Conservation (phyloP, 2,888 invertebrate genomes). For the Eutolmus rufibarbis region DNA sequence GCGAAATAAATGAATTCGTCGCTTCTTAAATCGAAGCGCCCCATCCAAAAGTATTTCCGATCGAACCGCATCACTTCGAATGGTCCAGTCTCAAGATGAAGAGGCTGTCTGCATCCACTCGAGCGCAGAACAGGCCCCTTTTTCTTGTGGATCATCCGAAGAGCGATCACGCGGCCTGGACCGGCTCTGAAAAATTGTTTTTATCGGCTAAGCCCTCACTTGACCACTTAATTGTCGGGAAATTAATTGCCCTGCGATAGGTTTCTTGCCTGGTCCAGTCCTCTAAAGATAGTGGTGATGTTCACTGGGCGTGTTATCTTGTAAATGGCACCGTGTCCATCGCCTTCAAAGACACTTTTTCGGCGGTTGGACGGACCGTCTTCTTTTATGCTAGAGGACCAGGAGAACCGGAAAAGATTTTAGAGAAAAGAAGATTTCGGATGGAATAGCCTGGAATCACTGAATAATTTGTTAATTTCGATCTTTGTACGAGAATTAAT, state of each 20-base stretch:
- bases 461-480: conserved; percentile 31
- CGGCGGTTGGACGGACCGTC: not conserved
- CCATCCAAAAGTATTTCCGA: not conserved
- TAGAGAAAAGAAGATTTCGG: not conserved
- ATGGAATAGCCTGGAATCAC: not conserved
- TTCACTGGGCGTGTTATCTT: not conserved
- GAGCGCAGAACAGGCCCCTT: not conserved
- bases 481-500: not conserved
- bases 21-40: not conserved
- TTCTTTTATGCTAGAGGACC: not conserved
- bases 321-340: not conserved
- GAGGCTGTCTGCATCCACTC: not conserved
- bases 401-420: conserved; percentile 9
- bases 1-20: not conserved
- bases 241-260: conserved; percentile 45
- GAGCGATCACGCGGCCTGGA: not conserved
- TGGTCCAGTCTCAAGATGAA: not conserved
- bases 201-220: conserved; percentile 35
- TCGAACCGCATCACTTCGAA: not conserved
- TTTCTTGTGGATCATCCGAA: not conserved
- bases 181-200: conserved; percentile 40
- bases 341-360: not conserved
- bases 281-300: not conserved
- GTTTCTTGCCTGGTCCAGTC: conserved; percentile 26
- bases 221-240: conserved; percentile 45